A percentile compares a stretch with the other conserved stretches of the same genome.
Conservation (phyloP, 2,888 invertebrate species). For the Subacronicta megacephala region DNA sequence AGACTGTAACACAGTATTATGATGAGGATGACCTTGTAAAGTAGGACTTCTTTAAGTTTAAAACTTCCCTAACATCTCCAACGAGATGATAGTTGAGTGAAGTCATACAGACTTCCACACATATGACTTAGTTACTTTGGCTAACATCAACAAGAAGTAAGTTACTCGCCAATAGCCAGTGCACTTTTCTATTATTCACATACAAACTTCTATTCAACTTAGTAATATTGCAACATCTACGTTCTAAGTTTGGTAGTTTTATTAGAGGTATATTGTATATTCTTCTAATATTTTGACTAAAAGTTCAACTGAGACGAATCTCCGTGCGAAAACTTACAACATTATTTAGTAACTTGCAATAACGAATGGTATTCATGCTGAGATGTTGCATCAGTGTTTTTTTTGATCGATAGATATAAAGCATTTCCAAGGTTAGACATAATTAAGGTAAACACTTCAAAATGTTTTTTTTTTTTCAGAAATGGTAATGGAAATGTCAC, state of each 20-base stretch:
- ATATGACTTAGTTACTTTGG: not conserved
- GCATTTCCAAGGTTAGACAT: slow-evolving; percentile 5
- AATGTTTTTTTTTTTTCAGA: not conserved
- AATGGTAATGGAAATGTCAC: not conserved
- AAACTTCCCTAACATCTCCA: too few species aligned
- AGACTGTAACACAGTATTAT: too few species aligned
- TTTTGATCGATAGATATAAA: slow-evolving; percentile 8
- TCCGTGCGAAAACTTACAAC: slow-evolving; percentile 25
- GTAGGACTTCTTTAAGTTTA: too few species aligned
- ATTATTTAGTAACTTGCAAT: slow-evolving; percentile 32
- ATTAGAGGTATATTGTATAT: slow-evolving; percentile 37
- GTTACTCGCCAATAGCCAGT: not conserved
- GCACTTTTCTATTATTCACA: not conserved
- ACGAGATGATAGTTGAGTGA: too few species aligned
- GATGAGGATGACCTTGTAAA: too few species aligned
- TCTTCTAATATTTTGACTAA: slow-evolving; percentile 23
- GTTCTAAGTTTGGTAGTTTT: slow-evolving; percentile 30
- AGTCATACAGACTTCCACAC: not conserved
- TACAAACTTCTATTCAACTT: not conserved
- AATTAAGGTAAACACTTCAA: not conserved
- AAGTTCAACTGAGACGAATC: slow-evolving; percentile 59
- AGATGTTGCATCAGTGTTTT: slow-evolving; percentile 4
- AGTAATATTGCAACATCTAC: slow-evolving; percentile 24
- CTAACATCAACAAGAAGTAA: not conserved
- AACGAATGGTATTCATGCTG: slow-evolving; percentile 15